A percentile compares a stretch with the other conserved stretches of the same genome.
Evolutionary conservation across 2,113 vertebrate species (phyloP).

Genomic region (Oncorhynchus clarkii): DNA sequence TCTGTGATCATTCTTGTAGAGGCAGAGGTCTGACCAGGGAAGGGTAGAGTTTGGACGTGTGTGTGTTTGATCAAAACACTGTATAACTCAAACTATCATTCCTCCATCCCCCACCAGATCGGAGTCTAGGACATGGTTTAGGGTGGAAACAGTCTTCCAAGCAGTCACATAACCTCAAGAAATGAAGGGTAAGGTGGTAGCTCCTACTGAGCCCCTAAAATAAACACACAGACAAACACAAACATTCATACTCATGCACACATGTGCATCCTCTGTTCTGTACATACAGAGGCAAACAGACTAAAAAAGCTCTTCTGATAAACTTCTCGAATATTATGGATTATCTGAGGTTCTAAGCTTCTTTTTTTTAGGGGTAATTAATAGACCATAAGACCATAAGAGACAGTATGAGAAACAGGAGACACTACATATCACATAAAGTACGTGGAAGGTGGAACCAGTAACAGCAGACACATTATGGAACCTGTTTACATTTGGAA

Average conservation of each 20-base stretch:
- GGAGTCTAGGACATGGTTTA: neutral
- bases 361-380: neutral
- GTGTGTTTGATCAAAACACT: neutral
- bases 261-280: neutral
- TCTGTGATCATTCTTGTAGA: slow-evolving; percentile 26
- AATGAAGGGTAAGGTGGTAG: neutral
- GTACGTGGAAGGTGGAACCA: neutral
- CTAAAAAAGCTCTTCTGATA: too few species aligned
- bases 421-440: neutral
- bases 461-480: neutral
- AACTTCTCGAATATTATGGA: neutral
- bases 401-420: neutral
- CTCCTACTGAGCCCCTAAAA: neutral
- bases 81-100: neutral
- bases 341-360: neutral
- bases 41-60: neutral
- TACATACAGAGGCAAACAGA: neutral
- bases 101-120: neutral
- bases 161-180: neutral
- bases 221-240: neutral
- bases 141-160: neutral
- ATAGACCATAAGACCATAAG: neutral
- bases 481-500: neutral
- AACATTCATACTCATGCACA: neutral
- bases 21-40: neutral